Evolutionary conservation across 1,140 invertebrate species (phyloP), one percentile per base, ranked within the genome.

Genomic region (Schmidtea mediterranea): DNA sequence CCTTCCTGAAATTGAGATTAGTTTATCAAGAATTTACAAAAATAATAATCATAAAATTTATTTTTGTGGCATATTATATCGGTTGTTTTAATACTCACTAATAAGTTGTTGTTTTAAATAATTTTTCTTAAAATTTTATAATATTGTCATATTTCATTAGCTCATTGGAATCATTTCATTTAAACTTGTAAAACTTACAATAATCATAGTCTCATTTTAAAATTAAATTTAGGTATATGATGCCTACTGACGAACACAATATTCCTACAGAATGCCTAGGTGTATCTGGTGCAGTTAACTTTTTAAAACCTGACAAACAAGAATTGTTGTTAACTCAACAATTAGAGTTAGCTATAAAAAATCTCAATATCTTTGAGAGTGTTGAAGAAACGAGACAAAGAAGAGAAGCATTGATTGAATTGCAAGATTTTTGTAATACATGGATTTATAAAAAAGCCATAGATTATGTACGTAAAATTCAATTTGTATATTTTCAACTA

Each of bases 331-430:
- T 22, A 13, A 19, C 43, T 13, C 15, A 45, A 24, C 15, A 45
- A 21, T 21, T 45, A 24, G 43, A 45, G 22, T 19, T 21, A 21
- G 43, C 43, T 9, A 22, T 45, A 21, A 19, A 21, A 13, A 45
- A 45, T 22, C 43, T 45, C 22, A 24, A 45, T 21, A 15, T 45
- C 18, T 45, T 45, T 45, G 43, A 45, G 22, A 19, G 15, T 19
- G 15, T 19, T 22, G 43, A 45, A 24, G 43, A 45, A 45, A 45
- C 21, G 5, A 15, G 15, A 13, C 43, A 45, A 13, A 15, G 18
- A 19, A 21, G 43, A 22, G 43, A 45, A 21, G 43, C 43, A 6
- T 21, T 45, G 10, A 21, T 45, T 22, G 21, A 45, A 45, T 24
- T 45, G 9, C 43, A 45, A 21, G 43, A 45, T 19, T 19, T 45